Evolutionary conservation across 35 echinoderm and acorn worm genomes (phyloP).

Genomic region (Amphiura filiformis): DNA sequence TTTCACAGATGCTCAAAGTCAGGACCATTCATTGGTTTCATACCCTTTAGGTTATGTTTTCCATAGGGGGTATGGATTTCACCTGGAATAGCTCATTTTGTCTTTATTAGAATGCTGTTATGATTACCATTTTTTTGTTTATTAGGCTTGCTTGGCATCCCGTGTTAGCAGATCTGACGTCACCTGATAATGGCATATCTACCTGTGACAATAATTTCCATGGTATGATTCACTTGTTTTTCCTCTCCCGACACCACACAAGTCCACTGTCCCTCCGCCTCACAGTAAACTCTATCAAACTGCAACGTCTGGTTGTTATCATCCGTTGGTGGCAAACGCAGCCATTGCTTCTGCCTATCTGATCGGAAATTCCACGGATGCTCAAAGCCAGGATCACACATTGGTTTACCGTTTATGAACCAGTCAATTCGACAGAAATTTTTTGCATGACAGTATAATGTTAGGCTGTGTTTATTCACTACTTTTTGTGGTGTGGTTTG

Average conservation of each 20-base stretch:
- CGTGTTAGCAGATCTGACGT: no score
- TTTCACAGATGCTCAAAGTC: no score
- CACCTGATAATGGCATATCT: no score
- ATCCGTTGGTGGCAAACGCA: not conserved
- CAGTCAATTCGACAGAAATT: constrained; percentile 26
- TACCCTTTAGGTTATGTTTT: no score
- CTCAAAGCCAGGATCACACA: not conserved
- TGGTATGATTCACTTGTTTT: not conserved
- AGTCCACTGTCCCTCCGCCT: not conserved
- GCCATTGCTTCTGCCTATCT: not conserved
- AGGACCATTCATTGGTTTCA: no score
- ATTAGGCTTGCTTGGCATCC: no score
- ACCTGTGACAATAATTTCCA: not conserved
- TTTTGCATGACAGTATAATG: not conserved
- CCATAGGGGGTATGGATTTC: no score
- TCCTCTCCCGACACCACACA: not conserved
- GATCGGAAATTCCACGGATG: not conserved
- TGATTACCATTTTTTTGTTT: no score
- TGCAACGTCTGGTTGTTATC: not conserved
- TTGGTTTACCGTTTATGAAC: not conserved
- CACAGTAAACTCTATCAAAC: not conserved
- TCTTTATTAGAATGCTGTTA: no score
- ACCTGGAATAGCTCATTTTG: no score
- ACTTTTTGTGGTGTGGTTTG: not conserved
- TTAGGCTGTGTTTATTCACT: not conserved